phyloP scores from a whole-genome alignment of 2,888 invertebrate species.

The Megamerina dolium region DNA sequence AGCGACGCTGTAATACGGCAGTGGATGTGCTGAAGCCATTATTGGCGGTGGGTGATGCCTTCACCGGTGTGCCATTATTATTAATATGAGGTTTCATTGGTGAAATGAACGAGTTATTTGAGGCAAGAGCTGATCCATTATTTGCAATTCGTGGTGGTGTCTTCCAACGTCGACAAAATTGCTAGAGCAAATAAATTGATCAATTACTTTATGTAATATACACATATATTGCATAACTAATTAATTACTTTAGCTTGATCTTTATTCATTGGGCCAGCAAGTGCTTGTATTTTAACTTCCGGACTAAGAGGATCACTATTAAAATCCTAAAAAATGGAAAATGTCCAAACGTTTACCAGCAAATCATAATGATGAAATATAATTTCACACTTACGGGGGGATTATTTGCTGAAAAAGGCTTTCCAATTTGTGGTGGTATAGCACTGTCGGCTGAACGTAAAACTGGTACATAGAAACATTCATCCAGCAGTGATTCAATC shows the following conservation, averaged over 20 bases:
- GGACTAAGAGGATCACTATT: slow-evolving; percentile 60
- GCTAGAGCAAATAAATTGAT: slow-evolving; percentile 22
- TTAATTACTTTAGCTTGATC: slow-evolving; percentile 55
- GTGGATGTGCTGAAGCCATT: slow-evolving; percentile 13
- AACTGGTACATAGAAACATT: slow-evolving; percentile 83
- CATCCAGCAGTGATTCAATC: slow-evolving; percentile 61
- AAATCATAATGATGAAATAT: not conserved
- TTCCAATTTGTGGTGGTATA: slow-evolving; percentile 68
- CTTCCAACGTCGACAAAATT: slow-evolving; percentile 75
- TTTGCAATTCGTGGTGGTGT: slow-evolving; percentile 62
- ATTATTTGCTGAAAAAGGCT: slow-evolving; percentile 66
- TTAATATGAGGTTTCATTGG: slow-evolving; percentile 26
- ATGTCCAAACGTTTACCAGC: not conserved
- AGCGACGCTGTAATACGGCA: slow-evolving; percentile 18
- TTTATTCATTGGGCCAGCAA: slow-evolving; percentile 87
- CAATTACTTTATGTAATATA: not conserved
- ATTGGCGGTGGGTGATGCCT: slow-evolving; percentile 17
- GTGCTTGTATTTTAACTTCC: slow-evolving; percentile 71
- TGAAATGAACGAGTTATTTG: slow-evolving; percentile 30
- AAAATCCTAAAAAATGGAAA: slow-evolving; percentile 52
- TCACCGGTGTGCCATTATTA: slow-evolving; percentile 25
- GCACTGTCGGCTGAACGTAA: slow-evolving; percentile 72
- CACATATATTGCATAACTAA: not conserved
- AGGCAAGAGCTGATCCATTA: slow-evolving; percentile 26
- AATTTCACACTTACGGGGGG: slow-evolving; percentile 56